Conservation (phyloP, 1,140 invertebrate species). For the Drosophila tani region DNA sequence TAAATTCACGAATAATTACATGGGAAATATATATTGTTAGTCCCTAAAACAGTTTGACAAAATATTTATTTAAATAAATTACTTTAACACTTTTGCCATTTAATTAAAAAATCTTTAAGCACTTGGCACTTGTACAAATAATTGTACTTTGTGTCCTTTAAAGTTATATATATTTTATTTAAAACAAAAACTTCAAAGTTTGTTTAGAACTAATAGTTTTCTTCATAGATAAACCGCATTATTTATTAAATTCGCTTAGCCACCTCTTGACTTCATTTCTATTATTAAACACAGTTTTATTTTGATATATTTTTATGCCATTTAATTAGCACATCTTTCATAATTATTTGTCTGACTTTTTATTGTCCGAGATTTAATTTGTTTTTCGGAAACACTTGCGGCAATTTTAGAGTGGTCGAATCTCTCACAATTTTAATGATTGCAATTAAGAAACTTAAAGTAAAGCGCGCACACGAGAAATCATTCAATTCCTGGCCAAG, state of each 20-base stretch:
- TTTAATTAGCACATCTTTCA: slow-evolving; percentile 4
- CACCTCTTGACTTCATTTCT: background rate
- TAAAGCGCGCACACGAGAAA: slow-evolving; percentile 37
- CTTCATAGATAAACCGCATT: too few relatives aligned
- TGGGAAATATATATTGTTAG: too few relatives aligned
- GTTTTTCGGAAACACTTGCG: background rate
- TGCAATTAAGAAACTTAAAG: slow-evolving; percentile 34
- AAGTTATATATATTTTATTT: background rate
- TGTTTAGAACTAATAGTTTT: too few relatives aligned
- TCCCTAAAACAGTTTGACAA: too few relatives aligned
- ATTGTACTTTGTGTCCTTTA: too few relatives aligned
- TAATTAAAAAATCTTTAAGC: background rate
- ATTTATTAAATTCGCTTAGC: background rate
- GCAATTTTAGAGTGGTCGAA: background rate
- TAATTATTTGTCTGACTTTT: slow-evolving; percentile 1
- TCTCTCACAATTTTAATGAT: slow-evolving; percentile 29
- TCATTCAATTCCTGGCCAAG: slow-evolving; percentile 31
- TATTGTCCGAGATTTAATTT: background rate
- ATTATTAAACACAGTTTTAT: background rate
- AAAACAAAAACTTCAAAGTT: background rate
- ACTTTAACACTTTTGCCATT: background rate
- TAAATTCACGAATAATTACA: too few relatives aligned
- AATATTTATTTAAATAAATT: background rate
- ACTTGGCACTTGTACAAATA: too few relatives aligned
- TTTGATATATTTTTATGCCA: background rate